Percentiles rank a stretch among this genome's conserved stretches.
Evolutionary conservation across 2,888 invertebrate genomes (phyloP).

Genomic region (Holacanthella duospinosa): DNA sequence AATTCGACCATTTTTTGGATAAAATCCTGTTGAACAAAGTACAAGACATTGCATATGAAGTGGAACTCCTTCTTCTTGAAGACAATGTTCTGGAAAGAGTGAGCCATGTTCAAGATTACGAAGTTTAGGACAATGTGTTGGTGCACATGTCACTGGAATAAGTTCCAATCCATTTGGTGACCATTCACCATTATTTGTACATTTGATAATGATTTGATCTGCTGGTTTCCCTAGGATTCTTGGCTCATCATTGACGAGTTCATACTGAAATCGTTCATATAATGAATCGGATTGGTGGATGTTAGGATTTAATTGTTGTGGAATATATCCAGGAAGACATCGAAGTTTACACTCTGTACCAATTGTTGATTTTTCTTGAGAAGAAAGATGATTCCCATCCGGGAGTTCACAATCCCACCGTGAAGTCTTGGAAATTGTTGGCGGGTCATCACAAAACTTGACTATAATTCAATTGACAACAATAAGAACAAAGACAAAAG

Average conservation of each 20-base stretch:
- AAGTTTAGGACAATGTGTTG: conserved; percentile 45
- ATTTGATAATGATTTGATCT: conserved; percentile 17
- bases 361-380: conserved; percentile 19
- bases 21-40: conserved; percentile 37
- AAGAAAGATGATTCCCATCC: conserved; percentile 17
- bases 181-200: conserved; percentile 34
- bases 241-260: not conserved
- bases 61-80: conserved; percentile 43
- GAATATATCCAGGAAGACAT: conserved; percentile 26
- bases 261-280: not conserved
- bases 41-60: conserved; percentile 41
- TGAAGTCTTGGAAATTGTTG: conserved; percentile 24
- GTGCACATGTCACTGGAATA: conserved; percentile 19
- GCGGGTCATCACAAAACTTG: conserved; percentile 33
- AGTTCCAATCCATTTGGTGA: conserved; percentile 12
- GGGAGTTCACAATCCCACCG: conserved; percentile 36
- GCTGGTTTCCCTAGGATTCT: not conserved
- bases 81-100: conserved; percentile 47
- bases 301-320: not conserved
- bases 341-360: conserved; percentile 33
- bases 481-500: conserved; percentile 10
- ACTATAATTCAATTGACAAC: conserved; percentile 18
- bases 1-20: conserved; percentile 37
- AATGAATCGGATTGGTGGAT: not conserved
- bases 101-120: conserved; percentile 46